phyloP scores from a whole-genome alignment of 2,113 vertebrate species.

The Cryptomyrus ogoouensis region DNA sequence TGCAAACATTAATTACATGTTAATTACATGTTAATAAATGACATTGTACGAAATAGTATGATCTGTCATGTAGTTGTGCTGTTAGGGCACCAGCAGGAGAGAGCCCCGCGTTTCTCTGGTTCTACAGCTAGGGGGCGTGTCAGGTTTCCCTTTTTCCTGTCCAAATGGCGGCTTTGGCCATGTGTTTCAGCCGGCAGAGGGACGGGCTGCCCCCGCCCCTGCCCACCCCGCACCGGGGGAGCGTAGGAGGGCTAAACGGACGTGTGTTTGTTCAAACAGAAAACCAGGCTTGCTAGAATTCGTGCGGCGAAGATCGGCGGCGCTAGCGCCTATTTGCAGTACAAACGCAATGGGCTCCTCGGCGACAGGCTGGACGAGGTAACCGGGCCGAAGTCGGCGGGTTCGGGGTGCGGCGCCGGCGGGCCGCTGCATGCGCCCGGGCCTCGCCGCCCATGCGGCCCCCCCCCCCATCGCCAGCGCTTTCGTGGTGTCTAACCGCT shows the following conservation, averaged over 20 bases:
- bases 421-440: slow-evolving; percentile 16
- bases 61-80: not conserved
- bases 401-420: slow-evolving; percentile 26
- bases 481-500: slow-evolving; percentile 20
- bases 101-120: not conserved
- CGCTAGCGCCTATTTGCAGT: slow-evolving; percentile 93
- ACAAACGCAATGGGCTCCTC: slow-evolving; percentile 91
- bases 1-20: not conserved
- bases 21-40: not conserved
- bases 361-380: slow-evolving; percentile 85
- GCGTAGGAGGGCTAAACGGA: slow-evolving; percentile 55
- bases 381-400: slow-evolving; percentile 37
- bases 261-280: slow-evolving; percentile 76
- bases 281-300: slow-evolving; percentile 93
- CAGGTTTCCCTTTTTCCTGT: not conserved
- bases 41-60: not conserved
- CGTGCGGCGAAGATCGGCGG: slow-evolving; percentile 88
- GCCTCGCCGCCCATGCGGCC: not conserved
- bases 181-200: not conserved
- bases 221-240: not conserved
- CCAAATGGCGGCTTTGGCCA: not conserved
- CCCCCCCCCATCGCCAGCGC: not conserved
- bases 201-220: not conserved
- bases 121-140: not conserved
- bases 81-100: not conserved